Conservation (phyloP, 2,797 vertebrate species). For the Silurus lanzhouensis region DNA sequence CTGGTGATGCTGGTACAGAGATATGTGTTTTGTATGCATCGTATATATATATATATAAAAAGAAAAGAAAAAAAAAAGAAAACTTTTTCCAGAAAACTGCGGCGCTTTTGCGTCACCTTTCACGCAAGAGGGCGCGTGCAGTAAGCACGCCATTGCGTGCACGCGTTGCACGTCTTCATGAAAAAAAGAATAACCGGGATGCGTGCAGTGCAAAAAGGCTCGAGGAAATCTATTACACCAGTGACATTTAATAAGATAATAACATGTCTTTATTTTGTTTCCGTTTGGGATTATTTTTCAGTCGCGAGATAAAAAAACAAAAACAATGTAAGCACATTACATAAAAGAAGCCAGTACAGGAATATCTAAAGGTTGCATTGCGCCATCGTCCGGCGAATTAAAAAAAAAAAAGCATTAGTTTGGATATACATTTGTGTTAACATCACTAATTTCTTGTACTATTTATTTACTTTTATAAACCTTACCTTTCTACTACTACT, state of each 20-base stretch:
- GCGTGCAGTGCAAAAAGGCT: neutral
- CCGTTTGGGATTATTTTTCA: neutral
- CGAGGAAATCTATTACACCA: neutral
- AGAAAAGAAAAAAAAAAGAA: too few relatives aligned
- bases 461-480: too few relatives aligned
- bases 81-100: neutral
- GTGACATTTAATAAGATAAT: neutral
- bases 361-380: neutral
- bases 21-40: constrained; percentile 10
- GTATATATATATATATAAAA: neutral
- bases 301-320: neutral
- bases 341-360: neutral
- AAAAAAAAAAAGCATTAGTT: too few relatives aligned
- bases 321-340: constrained; percentile 19
- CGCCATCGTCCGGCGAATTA: constrained; percentile 30
- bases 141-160: too few relatives aligned
- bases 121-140: constrained; percentile 9
- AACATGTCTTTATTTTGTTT: neutral
- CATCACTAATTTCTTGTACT: neutral
- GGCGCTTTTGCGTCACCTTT: constrained; percentile 27
- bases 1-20: neutral
- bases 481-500: too few relatives aligned
- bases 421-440: neutral
- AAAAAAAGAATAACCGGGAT: neutral
- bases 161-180: neutral